Evolutionary conservation across 2,113 vertebrate species (phyloP), one percentile per base, ranked within the genome.

Genomic region (Cryptotis parvus): DNA sequence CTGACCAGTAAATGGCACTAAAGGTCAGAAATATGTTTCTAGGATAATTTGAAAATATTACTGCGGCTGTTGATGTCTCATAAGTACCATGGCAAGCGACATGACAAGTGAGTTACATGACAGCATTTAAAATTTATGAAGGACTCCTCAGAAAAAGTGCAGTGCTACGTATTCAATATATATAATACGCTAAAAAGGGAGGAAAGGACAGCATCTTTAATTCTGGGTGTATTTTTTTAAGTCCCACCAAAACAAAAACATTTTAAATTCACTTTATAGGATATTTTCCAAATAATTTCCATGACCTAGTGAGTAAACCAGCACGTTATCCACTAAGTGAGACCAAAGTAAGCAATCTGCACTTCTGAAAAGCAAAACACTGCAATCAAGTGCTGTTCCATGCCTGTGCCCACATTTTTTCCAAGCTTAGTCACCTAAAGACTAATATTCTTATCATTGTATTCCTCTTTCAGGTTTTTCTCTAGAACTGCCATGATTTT

Each of bases 241-340:
- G n/a, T n/a, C 83, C 29, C 74, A 72, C 93, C 81, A 79, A 8
- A 35, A n/a, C n/a, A n/a, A n/a, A 76, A 69, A 58, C 18, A 87
- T 65, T 69, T 87, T 29, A 82, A 66, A 73, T n/a, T 94, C 3
- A 84, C 84, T n/a, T 74, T 73, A 75, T 24, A 49, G 20, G 7
- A 14, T 61, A 76, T 63, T 65, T 77, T 72, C 91, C 77, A 82
- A 92, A 92, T 86, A 61, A 87, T 84, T 69, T 81, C 39, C 80
- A 90, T 20, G 41, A 72, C 31, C n/a, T 73, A 49, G 10, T 86
- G 78, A 93, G 33, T 76, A 77, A 95, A 94, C 69, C 8, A 80
- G 52, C 49, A 7, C 24, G 37, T 52, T 77, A 52, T 72, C 76
- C 49, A 35, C 37, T 7, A 24, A 81, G 20, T 14, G 11, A 86